Base-by-base conservation (phyloP, 64 coral and sea anemone species). In the Hydrozoanthus tunicans region DNA sequence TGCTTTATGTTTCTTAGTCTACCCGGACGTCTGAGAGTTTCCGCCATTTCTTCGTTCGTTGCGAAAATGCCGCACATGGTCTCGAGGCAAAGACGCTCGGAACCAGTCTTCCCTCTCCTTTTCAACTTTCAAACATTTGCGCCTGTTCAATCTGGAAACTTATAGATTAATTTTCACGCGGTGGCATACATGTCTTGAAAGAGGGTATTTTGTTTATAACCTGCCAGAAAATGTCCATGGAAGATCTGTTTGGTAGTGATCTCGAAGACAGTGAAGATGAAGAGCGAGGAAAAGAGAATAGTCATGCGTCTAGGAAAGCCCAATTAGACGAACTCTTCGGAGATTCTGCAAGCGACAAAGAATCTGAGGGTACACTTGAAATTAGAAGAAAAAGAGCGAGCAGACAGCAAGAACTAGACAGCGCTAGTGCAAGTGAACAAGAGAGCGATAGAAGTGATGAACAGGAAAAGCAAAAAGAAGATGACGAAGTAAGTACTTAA, bases 211-310 rank as follows among this genome's bases (percentile, higher is more conserved):
- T 63, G 10, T 9, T 51, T n/a, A 17, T 51, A 76, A 6, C 43
- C 20, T 53, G 3, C 65, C 13, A 6, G 86, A 17, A 89, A 59
- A 98, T 98, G 96, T 98, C 96, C 56, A 78, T 98, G 86, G 92
- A 94, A 89, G 95, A 99, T 80, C 82, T 99, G 14, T 99, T 99
- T 92, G 97, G 94, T 53, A 99, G 97, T 81, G 97, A 99, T 95
- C 79, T 95, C 77, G 97, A 93, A 57, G 97, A 99, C 56, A 95
- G 94, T 82, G 94, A 95, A 27, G 94, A 99, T 65, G 97, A 99
- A 81, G 90, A 64, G 64, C 77, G 56, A 62, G 91, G 25, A 73
- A 89, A 94, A 79, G 9, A n/a, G 51, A 69, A 77, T 20, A 72
- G 72, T 6, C 57, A 63, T 90, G 15, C 85, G 51, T 91, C 90